Conservation (phyloP, 2,888 invertebrate species). For the Drosophila diplacantha region DNA sequence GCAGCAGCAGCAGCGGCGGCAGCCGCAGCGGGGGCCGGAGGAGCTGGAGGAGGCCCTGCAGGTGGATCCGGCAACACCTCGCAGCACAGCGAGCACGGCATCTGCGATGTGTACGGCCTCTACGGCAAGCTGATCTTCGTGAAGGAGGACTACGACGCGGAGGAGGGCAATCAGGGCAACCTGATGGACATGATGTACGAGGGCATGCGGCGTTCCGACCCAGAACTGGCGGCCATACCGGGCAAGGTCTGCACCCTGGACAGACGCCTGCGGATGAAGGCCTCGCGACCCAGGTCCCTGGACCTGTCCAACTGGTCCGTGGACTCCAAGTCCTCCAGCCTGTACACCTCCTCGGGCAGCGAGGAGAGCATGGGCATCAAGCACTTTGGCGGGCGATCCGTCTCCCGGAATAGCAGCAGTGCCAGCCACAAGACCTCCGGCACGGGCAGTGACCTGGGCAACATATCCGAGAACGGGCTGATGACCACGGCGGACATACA, state of each 20-base stretch:
- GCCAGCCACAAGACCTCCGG: conserved; percentile 82
- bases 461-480: conserved; percentile 80
- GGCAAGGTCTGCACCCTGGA: conserved; percentile 90
- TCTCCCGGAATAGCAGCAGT: conserved; percentile 87
- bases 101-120: conserved; percentile 92
- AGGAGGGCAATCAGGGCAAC: conserved; percentile 84
- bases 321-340: conserved; percentile 88
- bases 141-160: conserved; percentile 84
- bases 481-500: conserved; percentile 75
- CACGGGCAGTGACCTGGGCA: conserved; percentile 77
- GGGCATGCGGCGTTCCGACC: conserved; percentile 87
- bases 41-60: not conserved
- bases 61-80: conserved; percentile 19
- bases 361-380: conserved; percentile 88
- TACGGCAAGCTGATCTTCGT: conserved; percentile 94
- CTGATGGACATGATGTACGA: conserved; percentile 83
- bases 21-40: not conserved
- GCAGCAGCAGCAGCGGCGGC: not conserved
- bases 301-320: conserved; percentile 93
- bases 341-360: conserved; percentile 91
- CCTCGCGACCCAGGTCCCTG: conserved; percentile 87
- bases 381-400: conserved; percentile 80
- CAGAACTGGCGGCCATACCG: conserved; percentile 89
- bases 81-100: conserved; percentile 81
- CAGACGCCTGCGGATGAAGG: conserved; percentile 88